A percentile compares a stretch with the other conserved stretches of the same genome.
Evolutionary conservation across 2,797 vertebrate species (phyloP).

Genomic region (Takifugu rubripes): DNA sequence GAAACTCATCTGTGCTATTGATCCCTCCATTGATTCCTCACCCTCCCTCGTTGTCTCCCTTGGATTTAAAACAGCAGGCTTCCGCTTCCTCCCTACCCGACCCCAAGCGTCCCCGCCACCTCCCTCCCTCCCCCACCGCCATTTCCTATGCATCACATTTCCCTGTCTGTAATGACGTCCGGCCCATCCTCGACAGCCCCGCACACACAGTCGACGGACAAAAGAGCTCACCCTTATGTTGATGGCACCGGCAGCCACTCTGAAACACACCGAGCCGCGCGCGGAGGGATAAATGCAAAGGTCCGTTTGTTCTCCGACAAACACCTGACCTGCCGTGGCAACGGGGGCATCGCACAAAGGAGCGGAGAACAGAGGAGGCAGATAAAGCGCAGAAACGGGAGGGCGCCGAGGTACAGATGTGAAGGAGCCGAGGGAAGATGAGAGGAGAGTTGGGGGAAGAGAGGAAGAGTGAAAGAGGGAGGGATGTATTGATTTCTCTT

Average conservation of each 20-base stretch:
- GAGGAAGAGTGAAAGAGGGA: conserved; percentile 49
- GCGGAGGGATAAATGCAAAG: background rate
- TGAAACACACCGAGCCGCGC: conserved; percentile 12
- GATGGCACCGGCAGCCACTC: conserved; percentile 24
- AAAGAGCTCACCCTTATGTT: conserved; percentile 39
- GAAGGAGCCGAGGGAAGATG: conserved; percentile 53
- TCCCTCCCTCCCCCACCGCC: conserved; percentile 14
- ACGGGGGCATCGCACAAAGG: background rate
- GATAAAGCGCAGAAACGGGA: conserved; percentile 14
- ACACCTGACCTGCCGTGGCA: background rate
- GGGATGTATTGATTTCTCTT: conserved; percentile 82
- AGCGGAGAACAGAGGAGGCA: conserved; percentile 15
- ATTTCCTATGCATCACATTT: conserved; percentile 36
- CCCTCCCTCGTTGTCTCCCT: conserved; percentile 71
- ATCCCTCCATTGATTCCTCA: conserved; percentile 75
- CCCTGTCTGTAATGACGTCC: conserved; percentile 53
- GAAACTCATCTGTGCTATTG: conserved; percentile 76
- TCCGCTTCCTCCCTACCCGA: conserved; percentile 49
- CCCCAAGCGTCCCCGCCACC: conserved; percentile 59
- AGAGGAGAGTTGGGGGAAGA: conserved; percentile 62
- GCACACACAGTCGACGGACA: conserved; percentile 57
- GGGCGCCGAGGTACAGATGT: conserved; percentile 32
- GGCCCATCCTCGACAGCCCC: conserved; percentile 55
- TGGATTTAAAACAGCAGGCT: conserved; percentile 73
- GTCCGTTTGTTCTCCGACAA: conserved; percentile 10